A percentile compares a stretch with the other conserved stretches of the same genome.
phyloP scores from a whole-genome alignment of 2,113 vertebrate genomes.

The Tyrannus savana region DNA sequence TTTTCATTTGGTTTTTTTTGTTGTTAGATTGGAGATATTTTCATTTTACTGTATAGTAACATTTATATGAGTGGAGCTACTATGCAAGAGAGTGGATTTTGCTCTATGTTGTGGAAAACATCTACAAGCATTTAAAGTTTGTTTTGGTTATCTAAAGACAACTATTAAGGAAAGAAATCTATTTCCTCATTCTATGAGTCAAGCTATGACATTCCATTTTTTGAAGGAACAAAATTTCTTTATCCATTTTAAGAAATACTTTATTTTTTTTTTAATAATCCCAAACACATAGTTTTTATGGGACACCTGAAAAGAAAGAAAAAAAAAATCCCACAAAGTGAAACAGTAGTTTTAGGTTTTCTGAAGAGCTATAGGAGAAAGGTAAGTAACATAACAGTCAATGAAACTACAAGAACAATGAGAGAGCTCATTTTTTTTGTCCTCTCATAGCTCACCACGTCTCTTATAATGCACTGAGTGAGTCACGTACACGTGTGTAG shows the following conservation, averaged over 20 bases:
- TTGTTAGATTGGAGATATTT: neutral
- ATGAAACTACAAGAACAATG: neutral
- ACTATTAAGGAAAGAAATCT: neutral
- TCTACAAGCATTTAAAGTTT: neutral
- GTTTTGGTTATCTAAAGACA: neutral
- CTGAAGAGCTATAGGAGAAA: neutral
- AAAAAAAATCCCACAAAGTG: neutral
- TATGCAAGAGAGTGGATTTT: neutral
- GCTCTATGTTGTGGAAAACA: neutral
- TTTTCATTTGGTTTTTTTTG: neutral
- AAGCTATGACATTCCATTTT: neutral
- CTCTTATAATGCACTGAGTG: neutral
- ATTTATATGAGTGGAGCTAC: neutral
- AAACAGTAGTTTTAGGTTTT: neutral
- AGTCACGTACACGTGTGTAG: rapidly evolving
- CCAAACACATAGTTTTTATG: neutral
- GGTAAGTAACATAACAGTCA: neutral
- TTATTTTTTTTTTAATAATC: neutral
- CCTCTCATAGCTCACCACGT: neutral
- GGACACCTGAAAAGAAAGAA: neutral
- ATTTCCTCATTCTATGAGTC: neutral
- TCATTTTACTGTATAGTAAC: neutral
- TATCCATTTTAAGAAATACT: neutral
- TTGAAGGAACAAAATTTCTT: neutral
- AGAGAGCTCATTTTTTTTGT: neutral